A percentile compares a stretch with the other conserved stretches of the same genome.
Conservation (phyloP, 2,888 invertebrate species). For the Sussaba pulchella region DNA sequence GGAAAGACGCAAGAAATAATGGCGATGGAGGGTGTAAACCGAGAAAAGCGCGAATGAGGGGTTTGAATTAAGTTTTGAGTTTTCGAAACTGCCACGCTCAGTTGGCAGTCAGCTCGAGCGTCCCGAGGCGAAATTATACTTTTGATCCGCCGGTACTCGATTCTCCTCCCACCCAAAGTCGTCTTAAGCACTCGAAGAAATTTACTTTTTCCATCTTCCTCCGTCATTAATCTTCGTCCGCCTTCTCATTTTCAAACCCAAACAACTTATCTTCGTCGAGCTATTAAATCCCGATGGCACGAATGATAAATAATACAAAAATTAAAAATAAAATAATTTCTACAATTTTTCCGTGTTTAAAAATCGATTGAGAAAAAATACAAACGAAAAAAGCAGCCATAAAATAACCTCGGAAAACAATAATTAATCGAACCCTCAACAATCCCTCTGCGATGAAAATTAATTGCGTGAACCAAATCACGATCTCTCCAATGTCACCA, state of each 20-base stretch:
- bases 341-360: no score
- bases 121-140: conserved; percentile 74
- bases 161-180: conserved; percentile 42
- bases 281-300: no score
- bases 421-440: no score
- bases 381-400: no score
- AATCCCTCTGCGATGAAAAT: no score
- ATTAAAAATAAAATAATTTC: no score
- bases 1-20: conserved; percentile 47
- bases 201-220: not conserved
- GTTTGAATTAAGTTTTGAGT: conserved; percentile 65
- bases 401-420: no score
- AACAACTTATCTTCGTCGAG: no score
- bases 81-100: conserved; percentile 72
- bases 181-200: conserved; percentile 16
- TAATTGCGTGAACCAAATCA: no score
- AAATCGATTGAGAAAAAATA: no score
- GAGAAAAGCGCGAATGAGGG: conserved; percentile 42
- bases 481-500: no score
- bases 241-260: not conserved
- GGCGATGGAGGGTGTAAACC: conserved; percentile 53
- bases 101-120: conserved; percentile 68
- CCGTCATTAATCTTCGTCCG: not conserved
- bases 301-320: no score
- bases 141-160: conserved; percentile 73